These are phyloP conservation scores for Heliothis virescens DNA, from an alignment of 1,140 invertebrate species.

Conservation along the genomic window DNA sequence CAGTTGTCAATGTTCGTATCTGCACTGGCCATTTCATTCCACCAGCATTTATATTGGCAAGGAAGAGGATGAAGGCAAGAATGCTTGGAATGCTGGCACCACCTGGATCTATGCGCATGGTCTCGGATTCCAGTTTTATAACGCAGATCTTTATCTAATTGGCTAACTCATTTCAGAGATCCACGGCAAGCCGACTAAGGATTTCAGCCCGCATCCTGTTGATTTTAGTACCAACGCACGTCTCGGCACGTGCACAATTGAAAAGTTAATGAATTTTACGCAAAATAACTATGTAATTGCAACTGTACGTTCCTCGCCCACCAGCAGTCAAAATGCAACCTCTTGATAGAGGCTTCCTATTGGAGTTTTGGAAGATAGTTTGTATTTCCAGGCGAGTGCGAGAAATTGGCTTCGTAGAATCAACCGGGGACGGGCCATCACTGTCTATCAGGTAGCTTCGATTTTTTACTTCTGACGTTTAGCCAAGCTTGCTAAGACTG, in stretches of 20 bases:
- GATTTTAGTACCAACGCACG: conserved; percentile 11
- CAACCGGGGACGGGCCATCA: neutral
- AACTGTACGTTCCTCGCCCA: neutral
- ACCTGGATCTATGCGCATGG: conserved; percentile 52
- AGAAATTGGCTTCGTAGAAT: conserved; percentile 23
- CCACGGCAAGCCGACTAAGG: conserved; percentile 1
- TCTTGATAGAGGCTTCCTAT: conserved; percentile 5
- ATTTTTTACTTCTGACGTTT: conserved; percentile 20
- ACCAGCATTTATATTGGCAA: conserved; percentile 60
- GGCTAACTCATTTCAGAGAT: conserved; percentile 2
- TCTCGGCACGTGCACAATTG: conserved; percentile 1
- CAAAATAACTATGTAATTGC: conserved; percentile 8
- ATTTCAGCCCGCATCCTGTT: neutral
- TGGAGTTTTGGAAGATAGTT: conserved; percentile 2
- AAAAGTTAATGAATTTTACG: neutral
- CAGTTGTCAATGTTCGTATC: conserved; percentile 60
- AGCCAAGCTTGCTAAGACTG: neutral
- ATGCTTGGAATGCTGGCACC: neutral
- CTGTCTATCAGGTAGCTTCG: neutral
- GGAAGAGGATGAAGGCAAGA: neutral
- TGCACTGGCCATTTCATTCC: conserved; percentile 55
- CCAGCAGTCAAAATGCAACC: conserved; percentile 17
- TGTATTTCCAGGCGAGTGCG: conserved; percentile 13
- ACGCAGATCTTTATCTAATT: neutral
- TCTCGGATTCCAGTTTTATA: conserved; percentile 63